Evolutionary conservation across 1,140 invertebrate species (phyloP).

Genomic region (Pogonus chalceus): DNA sequence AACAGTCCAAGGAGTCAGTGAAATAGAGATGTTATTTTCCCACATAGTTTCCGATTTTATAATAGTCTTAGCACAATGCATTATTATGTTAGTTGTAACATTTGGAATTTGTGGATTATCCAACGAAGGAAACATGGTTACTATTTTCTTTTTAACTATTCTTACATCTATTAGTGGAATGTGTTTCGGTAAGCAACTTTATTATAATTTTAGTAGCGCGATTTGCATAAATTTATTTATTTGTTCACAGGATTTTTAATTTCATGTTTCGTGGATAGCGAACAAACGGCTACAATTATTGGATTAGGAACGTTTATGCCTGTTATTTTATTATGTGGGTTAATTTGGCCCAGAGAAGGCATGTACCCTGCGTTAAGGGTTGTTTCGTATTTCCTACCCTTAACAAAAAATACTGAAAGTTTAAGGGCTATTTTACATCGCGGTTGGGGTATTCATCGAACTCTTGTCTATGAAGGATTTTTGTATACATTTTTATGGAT

Average conservation of each 20-base stretch:
- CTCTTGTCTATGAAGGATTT: constrained; percentile 78
- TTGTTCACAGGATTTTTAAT: constrained; percentile 74
- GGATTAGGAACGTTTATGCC: constrained; percentile 89
- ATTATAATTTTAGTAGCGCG: too few species aligned
- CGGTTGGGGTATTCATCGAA: constrained; percentile 70
- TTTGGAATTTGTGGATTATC: constrained; percentile 76
- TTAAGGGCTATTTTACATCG: constrained; percentile 77
- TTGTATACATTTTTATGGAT: constrained; percentile 79
- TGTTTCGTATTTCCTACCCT: constrained; percentile 70
- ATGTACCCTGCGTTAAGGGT: constrained; percentile 72
- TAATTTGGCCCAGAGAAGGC: constrained; percentile 75
- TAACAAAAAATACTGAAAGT: constrained; percentile 87
- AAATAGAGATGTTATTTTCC: constrained; percentile 67
- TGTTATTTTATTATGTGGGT: constrained; percentile 79
- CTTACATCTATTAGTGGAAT: constrained; percentile 85
- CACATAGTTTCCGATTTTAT: constrained; percentile 81
- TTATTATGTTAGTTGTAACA: constrained; percentile 69
- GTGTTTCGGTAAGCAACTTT: constrained; percentile 69
- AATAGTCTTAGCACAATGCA: constrained; percentile 75
- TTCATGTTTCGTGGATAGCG: constrained; percentile 76
- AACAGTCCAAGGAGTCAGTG: constrained; percentile 63
- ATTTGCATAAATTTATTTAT: too few species aligned
- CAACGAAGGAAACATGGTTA: constrained; percentile 62
- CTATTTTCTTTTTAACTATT: constrained; percentile 66
- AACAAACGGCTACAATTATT: constrained; percentile 85